phyloP scores from a whole-genome alignment of 1,140 invertebrate species.

The Cyrtorhinus lividipennis region DNA sequence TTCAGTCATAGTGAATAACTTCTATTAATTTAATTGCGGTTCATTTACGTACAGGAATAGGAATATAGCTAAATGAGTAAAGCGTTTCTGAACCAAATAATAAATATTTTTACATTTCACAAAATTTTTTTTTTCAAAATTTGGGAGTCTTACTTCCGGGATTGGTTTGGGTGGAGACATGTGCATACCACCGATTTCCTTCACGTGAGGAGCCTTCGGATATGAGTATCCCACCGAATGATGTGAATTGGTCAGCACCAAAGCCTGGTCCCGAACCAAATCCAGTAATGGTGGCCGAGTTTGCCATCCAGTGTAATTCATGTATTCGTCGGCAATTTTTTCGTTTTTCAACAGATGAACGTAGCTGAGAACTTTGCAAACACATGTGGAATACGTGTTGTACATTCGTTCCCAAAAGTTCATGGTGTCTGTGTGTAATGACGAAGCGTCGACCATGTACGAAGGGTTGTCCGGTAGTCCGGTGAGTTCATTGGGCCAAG shows the following conservation, averaged over 20 bases:
- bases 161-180: conserved; percentile 25
- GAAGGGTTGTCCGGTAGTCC: conserved; percentile 3
- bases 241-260: conserved; percentile 26
- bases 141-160: conserved; percentile 24
- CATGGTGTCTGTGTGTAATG: not conserved
- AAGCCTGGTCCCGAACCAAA: conserved; percentile 20
- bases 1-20: no score
- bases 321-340: conserved; percentile 16
- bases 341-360: not conserved
- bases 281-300: conserved; percentile 21
- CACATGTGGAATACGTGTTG: not conserved
- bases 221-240: conserved; percentile 27
- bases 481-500: not conserved
- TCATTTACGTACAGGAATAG: no score
- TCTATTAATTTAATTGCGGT: no score
- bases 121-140: not conserved
- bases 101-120: conserved; percentile 25
- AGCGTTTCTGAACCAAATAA: no score
- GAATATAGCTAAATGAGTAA: no score
- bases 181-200: conserved; percentile 29
- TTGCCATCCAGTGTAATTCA: conserved; percentile 22
- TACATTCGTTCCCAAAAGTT: not conserved
- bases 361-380: not conserved
- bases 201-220: conserved; percentile 28
- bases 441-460: not conserved